These are phyloP conservation scores for Oryzias curvinotus DNA, from an alignment of 2,113 vertebrate species.

Conservation along the genomic window DNA sequence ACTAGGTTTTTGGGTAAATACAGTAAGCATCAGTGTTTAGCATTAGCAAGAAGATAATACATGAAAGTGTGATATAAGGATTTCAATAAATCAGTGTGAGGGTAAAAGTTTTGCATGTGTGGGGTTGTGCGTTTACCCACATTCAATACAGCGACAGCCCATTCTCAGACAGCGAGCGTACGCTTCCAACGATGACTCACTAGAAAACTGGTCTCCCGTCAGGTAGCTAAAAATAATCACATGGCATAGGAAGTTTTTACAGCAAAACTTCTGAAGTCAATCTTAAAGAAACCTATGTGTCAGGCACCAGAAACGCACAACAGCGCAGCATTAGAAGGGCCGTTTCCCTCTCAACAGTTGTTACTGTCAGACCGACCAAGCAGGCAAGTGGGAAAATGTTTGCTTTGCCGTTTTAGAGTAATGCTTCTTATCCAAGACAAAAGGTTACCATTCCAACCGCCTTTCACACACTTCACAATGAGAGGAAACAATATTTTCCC, in stretches of 20 bases:
- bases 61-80: conserved; percentile 19
- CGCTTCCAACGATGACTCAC: conserved; percentile 96
- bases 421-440: conserved; percentile 51
- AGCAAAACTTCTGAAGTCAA: conserved; percentile 2
- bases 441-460: conserved; percentile 41
- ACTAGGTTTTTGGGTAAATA: conserved; percentile 25
- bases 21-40: conserved; percentile 4
- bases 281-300: neutral
- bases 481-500: conserved; percentile 61
- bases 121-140: conserved; percentile 73
- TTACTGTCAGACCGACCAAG: too few relatives aligned
- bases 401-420: conserved; percentile 27
- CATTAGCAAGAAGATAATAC: neutral
- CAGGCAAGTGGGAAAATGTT: conserved; percentile 26
- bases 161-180: conserved; percentile 95
- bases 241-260: conserved; percentile 28
- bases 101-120: neutral
- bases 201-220: conserved; percentile 98
- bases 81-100: conserved; percentile 5
- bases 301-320: conserved; percentile 4
- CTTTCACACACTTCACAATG: conserved; percentile 64
- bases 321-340: conserved; percentile 8
- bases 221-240: conserved; percentile 85
- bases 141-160: conserved; percentile 96
- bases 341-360: conserved; percentile 18